Base-by-base conservation (phyloP, 1,140 invertebrate genomes). In the Nebria ingens region DNA sequence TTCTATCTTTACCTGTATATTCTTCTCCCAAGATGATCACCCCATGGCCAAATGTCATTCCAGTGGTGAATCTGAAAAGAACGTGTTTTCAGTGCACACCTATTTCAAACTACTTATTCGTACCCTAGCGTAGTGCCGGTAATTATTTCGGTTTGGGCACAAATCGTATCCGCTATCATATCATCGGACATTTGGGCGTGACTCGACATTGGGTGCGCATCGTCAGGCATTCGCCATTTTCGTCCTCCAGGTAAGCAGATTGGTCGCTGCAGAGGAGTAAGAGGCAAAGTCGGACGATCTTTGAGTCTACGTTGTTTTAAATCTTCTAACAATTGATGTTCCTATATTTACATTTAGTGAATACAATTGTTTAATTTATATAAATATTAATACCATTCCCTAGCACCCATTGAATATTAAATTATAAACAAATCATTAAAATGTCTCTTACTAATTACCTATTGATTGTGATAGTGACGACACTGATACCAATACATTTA, bases 91-190 rank as follows among this genome's bases (percentile, higher is more conserved):
- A 67, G 66, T 45, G 6, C 9, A 65, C 64, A 67, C 59, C 62
- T 56, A 62, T 53, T 61, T 54, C 60, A 52, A 19, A 56, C 45
- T 50, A 53, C 50, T 52, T 51, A 57, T 63, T 60, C 66, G 69
- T 77, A 89, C 87, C 87, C 86, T 65, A 86, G 73, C 52, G 81
- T 80, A 65, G 79, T 83, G 58, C 87, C 87, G 45, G 81, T 78
- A 52, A 90, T 83, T 13, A 89, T 77, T 73, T 89, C 86, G 4
- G 85, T 81, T 64, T 87, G 85, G 13, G 80, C 79, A 53, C 81
- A 80, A 54, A 90, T 70, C 2, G 83, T 83, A 64, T 87, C 85
- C 40, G 81, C 81, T 38, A 89, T 87, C 70, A 84, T 80, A 58
- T 87, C 82, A 56, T 90, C 87, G 61, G 85, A 82, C 70, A 85